Conservation (phyloP, 2,888 invertebrate genomes). For the Sympetrum striolatum region DNA sequence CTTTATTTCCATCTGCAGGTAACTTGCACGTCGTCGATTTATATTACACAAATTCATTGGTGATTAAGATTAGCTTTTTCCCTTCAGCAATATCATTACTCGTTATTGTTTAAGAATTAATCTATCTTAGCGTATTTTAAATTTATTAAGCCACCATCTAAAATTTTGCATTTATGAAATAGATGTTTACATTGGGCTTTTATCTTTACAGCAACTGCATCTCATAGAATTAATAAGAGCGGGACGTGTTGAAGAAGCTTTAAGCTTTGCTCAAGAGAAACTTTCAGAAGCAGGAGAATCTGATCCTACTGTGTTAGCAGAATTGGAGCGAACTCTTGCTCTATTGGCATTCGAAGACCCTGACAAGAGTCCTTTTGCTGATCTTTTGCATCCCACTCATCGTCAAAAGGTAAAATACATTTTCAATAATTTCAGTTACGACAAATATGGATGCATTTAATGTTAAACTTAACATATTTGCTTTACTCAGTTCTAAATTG, state of each 20-base stretch:
- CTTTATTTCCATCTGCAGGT: constrained; percentile 94
- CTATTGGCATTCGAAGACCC: constrained; percentile 97
- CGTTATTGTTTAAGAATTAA: too few species aligned
- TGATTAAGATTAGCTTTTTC: too few species aligned
- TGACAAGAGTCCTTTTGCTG: constrained; percentile 91
- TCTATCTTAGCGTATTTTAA: not conserved
- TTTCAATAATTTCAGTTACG: not conserved
- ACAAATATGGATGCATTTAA: too few species aligned
- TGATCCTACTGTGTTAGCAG: constrained; percentile 71
- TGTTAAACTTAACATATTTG: too few species aligned
- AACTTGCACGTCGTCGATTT: constrained; percentile 47
- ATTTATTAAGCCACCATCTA: too few species aligned
- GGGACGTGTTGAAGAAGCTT: constrained; percentile 84
- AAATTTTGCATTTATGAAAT: not conserved
- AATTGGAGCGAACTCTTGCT: constrained; percentile 92
- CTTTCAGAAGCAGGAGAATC: constrained; percentile 88
- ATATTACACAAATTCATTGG: too few species aligned
- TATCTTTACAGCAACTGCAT: constrained; percentile 77
- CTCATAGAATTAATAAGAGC: constrained; percentile 85
- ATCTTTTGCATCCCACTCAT: constrained; percentile 90
- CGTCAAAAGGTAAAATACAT: constrained; percentile 77
- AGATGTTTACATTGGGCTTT: not conserved
- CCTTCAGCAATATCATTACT: too few species aligned
- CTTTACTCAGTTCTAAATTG: too few species aligned
- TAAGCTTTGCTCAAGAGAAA: constrained; percentile 89